Evolutionary conservation across 2,113 vertebrate genomes (phyloP).

Genomic region (Suncus etruscus): DNA sequence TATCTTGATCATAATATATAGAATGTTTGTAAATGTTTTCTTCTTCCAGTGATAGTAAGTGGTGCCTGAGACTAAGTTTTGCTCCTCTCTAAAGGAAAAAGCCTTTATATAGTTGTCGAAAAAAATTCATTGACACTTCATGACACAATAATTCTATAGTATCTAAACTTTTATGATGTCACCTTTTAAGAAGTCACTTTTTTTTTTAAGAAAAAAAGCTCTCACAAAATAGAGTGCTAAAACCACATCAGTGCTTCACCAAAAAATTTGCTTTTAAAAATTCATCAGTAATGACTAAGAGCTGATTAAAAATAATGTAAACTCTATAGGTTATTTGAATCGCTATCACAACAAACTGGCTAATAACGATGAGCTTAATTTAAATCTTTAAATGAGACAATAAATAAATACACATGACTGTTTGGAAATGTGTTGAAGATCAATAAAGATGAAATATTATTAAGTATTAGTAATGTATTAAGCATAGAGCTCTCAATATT

Average conservation of each 20-base stretch:
- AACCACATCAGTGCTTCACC: conserved; percentile 16
- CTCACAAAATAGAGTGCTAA: conserved; percentile 37
- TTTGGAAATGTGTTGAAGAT: neutral
- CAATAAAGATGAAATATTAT: neutral
- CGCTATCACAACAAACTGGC: conserved; percentile 47
- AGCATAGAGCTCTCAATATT: neutral
- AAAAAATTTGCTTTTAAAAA: conserved; percentile 22
- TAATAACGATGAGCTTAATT: neutral
- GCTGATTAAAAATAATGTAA: conserved; percentile 32
- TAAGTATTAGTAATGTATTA: neutral
- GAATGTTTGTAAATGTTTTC: neutral
- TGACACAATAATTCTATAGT: neutral
- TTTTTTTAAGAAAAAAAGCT: conserved; percentile 5
- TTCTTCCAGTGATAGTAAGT: conserved; percentile 44
- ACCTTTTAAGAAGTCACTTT: conserved; percentile 42
- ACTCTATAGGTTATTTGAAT: neutral
- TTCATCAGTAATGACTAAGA: neutral
- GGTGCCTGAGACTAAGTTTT: conserved; percentile 33
- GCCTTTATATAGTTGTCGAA: conserved; percentile 21
- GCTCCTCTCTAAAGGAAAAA: conserved; percentile 42
- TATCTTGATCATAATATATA: conserved; percentile 34
- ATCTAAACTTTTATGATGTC: neutral
- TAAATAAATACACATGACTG: conserved; percentile 38
- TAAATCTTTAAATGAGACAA: conserved; percentile 26
- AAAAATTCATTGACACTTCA: conserved; percentile 9